Percentiles rank a stretch among this genome's conserved stretches.
Conservation (phyloP, 2,888 invertebrate species). For the Criorhina ranunculi region DNA sequence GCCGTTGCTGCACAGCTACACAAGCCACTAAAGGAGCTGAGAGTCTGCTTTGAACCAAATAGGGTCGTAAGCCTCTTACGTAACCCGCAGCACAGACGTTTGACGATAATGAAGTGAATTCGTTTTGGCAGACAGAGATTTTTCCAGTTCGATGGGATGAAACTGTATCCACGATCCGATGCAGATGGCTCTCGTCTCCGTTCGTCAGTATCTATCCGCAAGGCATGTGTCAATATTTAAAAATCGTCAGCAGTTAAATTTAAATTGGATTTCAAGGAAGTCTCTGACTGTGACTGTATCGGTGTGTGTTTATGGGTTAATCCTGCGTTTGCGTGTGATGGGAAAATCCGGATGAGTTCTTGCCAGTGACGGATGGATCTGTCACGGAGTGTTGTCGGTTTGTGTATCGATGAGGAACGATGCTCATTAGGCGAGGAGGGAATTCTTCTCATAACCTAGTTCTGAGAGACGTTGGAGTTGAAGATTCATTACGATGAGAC, state of each 20-base stretch:
- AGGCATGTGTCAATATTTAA: conserved; percentile 35
- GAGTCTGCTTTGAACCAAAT: conserved; percentile 50
- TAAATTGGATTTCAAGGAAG: conserved; percentile 24
- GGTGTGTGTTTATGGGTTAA: background rate
- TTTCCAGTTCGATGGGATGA: conserved; percentile 13
- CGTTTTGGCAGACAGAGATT: conserved; percentile 35
- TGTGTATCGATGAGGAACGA: conserved; percentile 2
- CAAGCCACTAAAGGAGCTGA: conserved; percentile 7
- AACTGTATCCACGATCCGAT: conserved; percentile 1
- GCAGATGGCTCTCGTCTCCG: background rate
- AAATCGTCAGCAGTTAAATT: conserved; percentile 33
- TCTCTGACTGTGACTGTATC: background rate
- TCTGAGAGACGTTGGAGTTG: conserved; percentile 15
- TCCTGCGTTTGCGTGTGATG: conserved; percentile 17
- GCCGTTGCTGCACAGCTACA: background rate
- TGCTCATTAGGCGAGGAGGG: conserved; percentile 12
- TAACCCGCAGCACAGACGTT: conserved; percentile 44
- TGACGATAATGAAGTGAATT: conserved; percentile 49
- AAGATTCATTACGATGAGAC: conserved; percentile 7
- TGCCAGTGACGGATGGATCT: conserved; percentile 11
- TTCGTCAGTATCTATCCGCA: background rate
- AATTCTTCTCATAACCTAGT: conserved; percentile 51
- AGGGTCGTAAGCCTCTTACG: conserved; percentile 57
- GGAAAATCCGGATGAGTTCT: conserved; percentile 23
- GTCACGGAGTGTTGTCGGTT: conserved; percentile 6